These are phyloP conservation scores for Labroides dimidiatus DNA, from an alignment of 2,797 vertebrate genomes.

Conservation along the genomic window DNA sequence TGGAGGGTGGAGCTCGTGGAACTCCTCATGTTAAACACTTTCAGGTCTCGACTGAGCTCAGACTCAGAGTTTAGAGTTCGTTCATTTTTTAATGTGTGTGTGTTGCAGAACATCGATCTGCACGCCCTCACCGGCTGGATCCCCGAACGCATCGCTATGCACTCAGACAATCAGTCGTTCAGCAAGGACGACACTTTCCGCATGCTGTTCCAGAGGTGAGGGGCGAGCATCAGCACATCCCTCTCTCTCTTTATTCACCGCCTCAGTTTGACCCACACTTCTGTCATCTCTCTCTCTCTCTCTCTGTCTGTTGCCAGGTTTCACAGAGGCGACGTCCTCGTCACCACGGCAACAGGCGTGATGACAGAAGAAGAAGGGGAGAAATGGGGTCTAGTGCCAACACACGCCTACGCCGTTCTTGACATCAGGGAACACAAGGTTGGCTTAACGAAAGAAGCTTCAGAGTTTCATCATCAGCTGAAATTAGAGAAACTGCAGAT, in stretches of 20 bases:
- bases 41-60: too few species aligned
- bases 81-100: too few species aligned
- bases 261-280: background rate
- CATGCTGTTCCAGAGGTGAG: slow-evolving; percentile 97
- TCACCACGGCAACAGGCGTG: slow-evolving; percentile 96
- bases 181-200: slow-evolving; percentile 95
- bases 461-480: too few species aligned
- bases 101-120: slow-evolving; percentile 94
- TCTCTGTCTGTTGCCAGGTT: slow-evolving; percentile 82
- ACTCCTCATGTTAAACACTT: too few species aligned
- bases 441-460: slow-evolving; percentile 8
- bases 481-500: too few species aligned
- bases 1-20: too few species aligned
- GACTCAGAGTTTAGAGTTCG: too few species aligned
- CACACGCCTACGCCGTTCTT: slow-evolving; percentile 96
- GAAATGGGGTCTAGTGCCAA: slow-evolving; percentile 96
- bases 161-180: slow-evolving; percentile 98
- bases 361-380: slow-evolving; percentile 99
- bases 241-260: background rate
- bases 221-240: background rate
- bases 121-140: slow-evolving; percentile 99
- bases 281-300: background rate
- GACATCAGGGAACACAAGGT: slow-evolving; percentile 98
- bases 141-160: slow-evolving; percentile 99
- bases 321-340: slow-evolving; percentile 96